phyloP scores from a whole-genome alignment of 1,140 invertebrate species.

The Plodia interpunctella region DNA sequence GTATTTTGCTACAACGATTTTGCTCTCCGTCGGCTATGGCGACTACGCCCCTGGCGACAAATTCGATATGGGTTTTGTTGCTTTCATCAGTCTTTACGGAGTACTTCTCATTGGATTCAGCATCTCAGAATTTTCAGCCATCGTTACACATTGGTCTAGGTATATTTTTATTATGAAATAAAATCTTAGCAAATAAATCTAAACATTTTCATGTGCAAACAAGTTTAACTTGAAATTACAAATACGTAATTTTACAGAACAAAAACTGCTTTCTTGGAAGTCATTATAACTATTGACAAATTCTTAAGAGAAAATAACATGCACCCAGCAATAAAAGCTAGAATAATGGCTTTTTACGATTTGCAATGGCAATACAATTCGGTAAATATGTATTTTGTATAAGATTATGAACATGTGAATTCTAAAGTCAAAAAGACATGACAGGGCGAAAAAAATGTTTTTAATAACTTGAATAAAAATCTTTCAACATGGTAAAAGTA shows the following conservation, averaged over 20 bases:
- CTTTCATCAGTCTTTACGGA: conserved; percentile 62
- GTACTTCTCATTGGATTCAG: conserved; percentile 65
- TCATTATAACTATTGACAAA: conserved; percentile 66
- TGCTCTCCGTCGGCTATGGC: conserved; percentile 61
- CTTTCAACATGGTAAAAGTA: no score
- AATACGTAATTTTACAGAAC: conserved; percentile 35
- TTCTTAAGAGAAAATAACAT: conserved; percentile 71
- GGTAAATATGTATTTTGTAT: conserved; percentile 31
- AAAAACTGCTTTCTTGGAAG: conserved; percentile 69
- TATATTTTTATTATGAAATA: conserved; percentile 22
- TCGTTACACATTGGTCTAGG: conserved; percentile 66
- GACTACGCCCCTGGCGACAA: conserved; percentile 63
- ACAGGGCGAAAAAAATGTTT: no score
- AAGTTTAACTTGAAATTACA: neutral
- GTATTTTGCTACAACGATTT: conserved; percentile 57
- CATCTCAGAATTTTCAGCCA: conserved; percentile 66
- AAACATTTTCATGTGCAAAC: no score
- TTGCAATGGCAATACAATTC: conserved; percentile 73
- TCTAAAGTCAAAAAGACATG: no score
- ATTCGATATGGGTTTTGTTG: conserved; percentile 57
- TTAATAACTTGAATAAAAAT: no score
- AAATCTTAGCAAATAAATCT: neutral
- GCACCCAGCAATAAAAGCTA: conserved; percentile 55
- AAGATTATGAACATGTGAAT: no score
- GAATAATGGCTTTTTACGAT: conserved; percentile 71